These are phyloP conservation scores for Rotaria socialis DNA, from an alignment of 2,888 invertebrate species.

Conservation along the genomic window DNA sequence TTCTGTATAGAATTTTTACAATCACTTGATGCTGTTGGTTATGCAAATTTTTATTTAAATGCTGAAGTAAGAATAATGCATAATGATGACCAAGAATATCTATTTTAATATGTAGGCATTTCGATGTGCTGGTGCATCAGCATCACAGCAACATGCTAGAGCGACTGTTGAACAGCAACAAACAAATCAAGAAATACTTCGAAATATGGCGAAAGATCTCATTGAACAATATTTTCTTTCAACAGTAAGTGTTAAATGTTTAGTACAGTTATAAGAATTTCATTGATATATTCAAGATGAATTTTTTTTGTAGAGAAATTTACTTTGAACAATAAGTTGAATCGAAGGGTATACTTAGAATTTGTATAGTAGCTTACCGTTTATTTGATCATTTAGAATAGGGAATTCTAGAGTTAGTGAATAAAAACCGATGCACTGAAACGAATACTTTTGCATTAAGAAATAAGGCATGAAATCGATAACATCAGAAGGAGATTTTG, in stretches of 20 bases:
- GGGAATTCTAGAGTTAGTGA: too few relatives aligned
- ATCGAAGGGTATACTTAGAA: too few relatives aligned
- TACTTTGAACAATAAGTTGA: too few relatives aligned
- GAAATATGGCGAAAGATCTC: constrained; percentile 49
- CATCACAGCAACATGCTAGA: background rate
- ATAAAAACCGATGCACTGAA: too few relatives aligned
- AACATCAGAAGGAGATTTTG: too few relatives aligned
- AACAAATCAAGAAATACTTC: constrained; percentile 42
- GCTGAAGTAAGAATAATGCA: constrained; percentile 62
- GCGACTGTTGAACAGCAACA: background rate
- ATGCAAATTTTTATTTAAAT: constrained; percentile 74
- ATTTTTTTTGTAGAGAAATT: too few relatives aligned
- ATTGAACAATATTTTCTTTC: constrained; percentile 48
- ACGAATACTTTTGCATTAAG: too few relatives aligned
- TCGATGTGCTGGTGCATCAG: background rate
- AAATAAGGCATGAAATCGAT: too few relatives aligned
- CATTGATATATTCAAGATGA: too few relatives aligned
- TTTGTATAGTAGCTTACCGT: too few relatives aligned
- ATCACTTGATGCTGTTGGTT: constrained; percentile 68
- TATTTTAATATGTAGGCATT: background rate
- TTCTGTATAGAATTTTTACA: constrained; percentile 66
- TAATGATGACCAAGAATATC: background rate
- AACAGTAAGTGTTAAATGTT: background rate
- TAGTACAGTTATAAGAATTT: background rate
- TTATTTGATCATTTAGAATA: too few relatives aligned